Conservation (phyloP, 2,888 invertebrate species). For the Chydorus sphaericus region DNA sequence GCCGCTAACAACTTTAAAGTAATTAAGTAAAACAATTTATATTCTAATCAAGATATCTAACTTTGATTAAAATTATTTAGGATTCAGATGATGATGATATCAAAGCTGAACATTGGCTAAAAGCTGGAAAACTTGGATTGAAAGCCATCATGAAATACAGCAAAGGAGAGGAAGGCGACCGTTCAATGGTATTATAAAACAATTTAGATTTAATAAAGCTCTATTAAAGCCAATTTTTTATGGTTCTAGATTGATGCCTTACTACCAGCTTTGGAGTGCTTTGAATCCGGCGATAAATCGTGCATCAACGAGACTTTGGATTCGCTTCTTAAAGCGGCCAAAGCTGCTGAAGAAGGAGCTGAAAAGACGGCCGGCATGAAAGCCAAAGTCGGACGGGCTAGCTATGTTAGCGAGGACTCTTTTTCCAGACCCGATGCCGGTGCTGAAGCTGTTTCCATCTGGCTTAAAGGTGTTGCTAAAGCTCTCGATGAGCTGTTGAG, state of each 20-base stretch:
- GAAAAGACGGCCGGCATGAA: slow-evolving; percentile 29
- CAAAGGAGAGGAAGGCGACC: slow-evolving; percentile 52
- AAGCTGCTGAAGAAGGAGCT: slow-evolving; percentile 27
- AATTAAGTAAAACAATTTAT: background rate
- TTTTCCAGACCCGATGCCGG: slow-evolving; percentile 48
- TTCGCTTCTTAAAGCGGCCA: slow-evolving; percentile 17
- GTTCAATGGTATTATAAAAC: slow-evolving; percentile 48
- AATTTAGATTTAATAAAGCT: background rate
- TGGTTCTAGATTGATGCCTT: slow-evolving; percentile 40
- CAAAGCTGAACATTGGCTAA: slow-evolving; percentile 33
- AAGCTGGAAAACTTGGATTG: slow-evolving; percentile 40
- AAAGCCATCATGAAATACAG: slow-evolving; percentile 50
- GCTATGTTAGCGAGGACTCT: slow-evolving; percentile 42
- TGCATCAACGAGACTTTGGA: slow-evolving; percentile 4
- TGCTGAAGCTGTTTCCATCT: slow-evolving; percentile 46
- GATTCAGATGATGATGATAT: background rate
- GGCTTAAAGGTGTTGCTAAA: slow-evolving; percentile 39
- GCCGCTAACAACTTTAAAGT: slow-evolving; percentile 29
- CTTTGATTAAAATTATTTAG: background rate
- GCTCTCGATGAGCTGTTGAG: slow-evolving; percentile 9
- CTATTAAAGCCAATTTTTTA: background rate
- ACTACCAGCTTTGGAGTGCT: slow-evolving; percentile 32
- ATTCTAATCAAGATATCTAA: background rate
- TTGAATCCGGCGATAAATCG: slow-evolving; percentile 11
- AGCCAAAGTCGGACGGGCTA: slow-evolving; percentile 52